Base-by-base conservation (phyloP, 2,113 vertebrate genomes). In the Oncorhynchus kisutch region DNA sequence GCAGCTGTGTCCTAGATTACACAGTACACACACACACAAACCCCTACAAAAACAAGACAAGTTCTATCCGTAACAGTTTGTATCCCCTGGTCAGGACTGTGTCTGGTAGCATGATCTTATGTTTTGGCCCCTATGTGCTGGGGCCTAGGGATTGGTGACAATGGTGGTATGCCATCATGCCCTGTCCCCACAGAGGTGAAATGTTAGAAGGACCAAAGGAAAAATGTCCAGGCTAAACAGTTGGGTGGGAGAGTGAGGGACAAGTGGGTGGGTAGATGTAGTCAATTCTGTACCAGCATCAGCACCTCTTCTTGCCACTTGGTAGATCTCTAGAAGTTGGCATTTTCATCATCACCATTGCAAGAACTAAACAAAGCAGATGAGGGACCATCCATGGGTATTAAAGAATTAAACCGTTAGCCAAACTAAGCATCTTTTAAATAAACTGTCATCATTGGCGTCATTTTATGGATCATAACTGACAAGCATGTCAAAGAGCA, bases 1-100 rank as follows among this genome's bases (percentile, higher is more conserved):
- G 78, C 84, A 89, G 89, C 89, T 88, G 87, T 84, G 83, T 34
- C 84, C 87, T 78, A 82, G 29, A 86, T 87, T 78, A 77, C 70
- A 79, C 67, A 83, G 31, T 51, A 69, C 51, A 69, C 48, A 12
- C 34, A 45, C n/a, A n/a, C 39, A 9, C 8, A 45, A 45, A 14
- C 77, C 74, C 65, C 65, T 67, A 9, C 29, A 34, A 65, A 74
- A 75, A 59, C 0, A 0, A 81, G 69, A 45, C 9, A 0, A 49
- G 22, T 34, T 31, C 24, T 67, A 66, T 22, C 48, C 4, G 4
- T 67, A 14, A 27, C 25, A 7, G 11, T 27, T 29, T 67, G 51
- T 27, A 24, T 24, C 65, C 65, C 24, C 22, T 67, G 65, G 25
- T 27, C 65, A 67, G 60, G 16, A 20, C 31, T 34, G 66, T 20